Evolutionary conservation across 2,888 invertebrate species (phyloP), one percentile per base, ranked within the genome.

Genomic region (Rhamnusium bicolor): DNA sequence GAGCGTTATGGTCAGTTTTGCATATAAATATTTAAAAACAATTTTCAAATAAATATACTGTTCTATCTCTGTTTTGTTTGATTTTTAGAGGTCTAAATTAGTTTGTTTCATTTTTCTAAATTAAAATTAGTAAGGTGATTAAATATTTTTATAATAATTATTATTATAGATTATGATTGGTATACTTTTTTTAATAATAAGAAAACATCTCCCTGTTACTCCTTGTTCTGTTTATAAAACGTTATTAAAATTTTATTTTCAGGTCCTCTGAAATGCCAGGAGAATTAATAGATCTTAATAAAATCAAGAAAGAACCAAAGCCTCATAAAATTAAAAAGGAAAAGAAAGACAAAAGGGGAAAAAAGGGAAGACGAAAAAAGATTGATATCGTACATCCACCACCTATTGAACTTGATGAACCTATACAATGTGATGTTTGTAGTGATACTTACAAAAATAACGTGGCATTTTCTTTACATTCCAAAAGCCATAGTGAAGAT

Each of bases 401-500:
- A 1, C 77, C 77, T 6, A 71, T 79, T n/a, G 79, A 79, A 62
- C 84, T 47, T 83, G 85, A 49, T 81, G 87, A 82, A 84, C 87
- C 80, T 78, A 86, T 82, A 14, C 83, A 84, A 61, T 86, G 86
- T 70, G 85, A 85, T 61, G 77, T 83, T 24, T 86, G 86, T 66
- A 83, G 85, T 67, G 81, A 81, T 60, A 84, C 81, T 24, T 86
- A 84, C 72, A 82, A 82, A 49, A 84, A 84, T 58, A 84, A 84
- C 56, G 78, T 85, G 7, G 85, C 81, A 1, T 86, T 84, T 63
- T 84, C 84, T 0, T 68, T 85, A 16, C 86, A 86, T 74, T 84
- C 84, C 47, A 82, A 84, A 29, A 73, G 74, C 27, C 86, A 86
- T 69, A 84, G 80, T 67, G 77, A 79, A 19, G 85, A 86, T 54